Percentiles rank a stretch among this genome's conserved stretches.
Evolutionary conservation across 2,113 vertebrate species (phyloP).

Genomic region (Typhlomys cinereus): DNA sequence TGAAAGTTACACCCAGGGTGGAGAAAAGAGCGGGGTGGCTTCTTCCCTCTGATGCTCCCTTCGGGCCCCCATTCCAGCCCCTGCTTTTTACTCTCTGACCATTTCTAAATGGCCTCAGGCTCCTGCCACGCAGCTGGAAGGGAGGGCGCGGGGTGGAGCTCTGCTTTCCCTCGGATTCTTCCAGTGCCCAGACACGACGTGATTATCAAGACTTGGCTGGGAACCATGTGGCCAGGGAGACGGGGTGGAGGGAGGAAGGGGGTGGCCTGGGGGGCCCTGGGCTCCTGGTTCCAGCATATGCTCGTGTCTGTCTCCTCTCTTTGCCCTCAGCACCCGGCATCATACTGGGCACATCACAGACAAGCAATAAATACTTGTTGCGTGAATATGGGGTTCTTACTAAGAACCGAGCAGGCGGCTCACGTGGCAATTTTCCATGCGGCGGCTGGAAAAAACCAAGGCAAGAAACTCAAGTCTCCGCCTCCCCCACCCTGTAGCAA

Average conservation of each 20-base stretch:
- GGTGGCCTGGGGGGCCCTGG: neutral
- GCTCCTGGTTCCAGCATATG: neutral
- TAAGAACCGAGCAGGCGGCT: neutral
- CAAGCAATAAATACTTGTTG: neutral
- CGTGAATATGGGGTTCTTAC: neutral
- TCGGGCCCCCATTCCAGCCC: neutral
- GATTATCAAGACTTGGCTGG: conserved; percentile 8
- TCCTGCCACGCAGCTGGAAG: neutral
- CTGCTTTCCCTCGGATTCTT: neutral
- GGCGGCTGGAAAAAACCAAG: conserved; percentile 4
- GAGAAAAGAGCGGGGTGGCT: neutral
- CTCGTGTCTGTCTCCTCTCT: neutral
- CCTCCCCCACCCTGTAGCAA: neutral
- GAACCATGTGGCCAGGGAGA: neutral
- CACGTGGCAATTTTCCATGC: neutral
- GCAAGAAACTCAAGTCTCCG: neutral
- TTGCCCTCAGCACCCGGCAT: neutral
- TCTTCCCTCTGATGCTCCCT: neutral
- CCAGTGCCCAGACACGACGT: neutral
- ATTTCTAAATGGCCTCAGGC: neutral
- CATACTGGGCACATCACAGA: neutral
- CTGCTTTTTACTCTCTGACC: neutral
- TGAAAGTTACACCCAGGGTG: neutral
- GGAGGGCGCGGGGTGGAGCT: neutral
- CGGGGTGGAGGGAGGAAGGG: too few species aligned